A percentile compares a stretch with the other conserved stretches of the same genome.
phyloP scores from a whole-genome alignment of 2,113 vertebrate species.

The Cryptomyrus ogoouensis region DNA sequence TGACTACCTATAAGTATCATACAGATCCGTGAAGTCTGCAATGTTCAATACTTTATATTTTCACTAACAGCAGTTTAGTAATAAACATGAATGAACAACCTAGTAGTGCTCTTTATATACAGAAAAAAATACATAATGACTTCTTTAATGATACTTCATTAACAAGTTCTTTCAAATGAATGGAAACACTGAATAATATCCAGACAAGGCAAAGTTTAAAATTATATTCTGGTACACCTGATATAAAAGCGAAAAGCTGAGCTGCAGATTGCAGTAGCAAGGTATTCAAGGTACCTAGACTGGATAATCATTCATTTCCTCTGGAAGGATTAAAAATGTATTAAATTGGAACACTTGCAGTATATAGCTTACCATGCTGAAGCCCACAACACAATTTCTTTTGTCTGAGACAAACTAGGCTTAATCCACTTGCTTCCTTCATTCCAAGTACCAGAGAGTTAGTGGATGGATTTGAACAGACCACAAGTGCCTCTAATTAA shows the following conservation, averaged over 20 bases:
- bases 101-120: not conserved
- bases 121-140: not conserved
- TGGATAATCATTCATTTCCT: not conserved
- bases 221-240: not conserved
- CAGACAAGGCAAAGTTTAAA: not conserved
- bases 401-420: not conserved
- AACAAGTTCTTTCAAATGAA: not conserved
- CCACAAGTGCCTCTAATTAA: conserved; percentile 19
- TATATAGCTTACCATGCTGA: not conserved
- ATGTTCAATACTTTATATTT: not conserved
- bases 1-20: not conserved
- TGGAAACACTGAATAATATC: not conserved
- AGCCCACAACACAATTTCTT: not conserved
- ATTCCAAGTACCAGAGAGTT: not conserved
- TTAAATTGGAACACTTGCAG: not conserved
- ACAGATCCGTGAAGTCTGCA: not conserved
- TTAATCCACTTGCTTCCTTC: conserved; percentile 11
- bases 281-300: not conserved
- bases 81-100: not conserved
- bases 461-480: not conserved
- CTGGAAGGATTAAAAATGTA: not conserved
- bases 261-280: not conserved
- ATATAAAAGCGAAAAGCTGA: not conserved
- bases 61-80: not conserved
- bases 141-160: not conserved